Evolutionary conservation across 53 echinoderm and acorn worm genomes (phyloP).

Genomic region (Arbacia lixula): DNA sequence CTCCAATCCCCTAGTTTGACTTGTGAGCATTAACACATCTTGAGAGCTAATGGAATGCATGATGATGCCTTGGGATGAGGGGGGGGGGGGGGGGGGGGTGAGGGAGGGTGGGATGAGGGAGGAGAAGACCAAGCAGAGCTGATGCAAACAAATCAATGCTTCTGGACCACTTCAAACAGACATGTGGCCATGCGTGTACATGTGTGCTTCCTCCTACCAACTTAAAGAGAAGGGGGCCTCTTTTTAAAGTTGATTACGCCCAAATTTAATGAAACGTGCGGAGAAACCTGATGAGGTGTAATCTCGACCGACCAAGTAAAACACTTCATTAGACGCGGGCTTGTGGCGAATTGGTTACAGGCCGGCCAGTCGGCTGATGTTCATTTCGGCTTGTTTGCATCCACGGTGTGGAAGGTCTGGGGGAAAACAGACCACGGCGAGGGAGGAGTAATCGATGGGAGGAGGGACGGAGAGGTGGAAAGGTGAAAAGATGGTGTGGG

Average conservation of each 20-base stretch:
- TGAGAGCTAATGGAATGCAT: no score
- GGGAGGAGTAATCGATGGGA: conserved; percentile 29
- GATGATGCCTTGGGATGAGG: not conserved
- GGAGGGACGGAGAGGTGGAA: conserved; percentile 26
- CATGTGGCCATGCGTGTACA: no score
- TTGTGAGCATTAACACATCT: no score
- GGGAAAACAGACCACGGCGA: conserved; percentile 17
- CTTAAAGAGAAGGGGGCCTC: no score
- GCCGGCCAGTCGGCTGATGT: conserved; percentile 7
- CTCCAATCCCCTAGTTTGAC: no score
- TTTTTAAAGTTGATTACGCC: conserved; percentile 52
- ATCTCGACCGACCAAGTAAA: conserved; percentile 43
- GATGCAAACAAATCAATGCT: conserved; percentile 31
- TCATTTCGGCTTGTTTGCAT: not conserved
- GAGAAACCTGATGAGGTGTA: conserved; percentile 45
- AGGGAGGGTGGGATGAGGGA: not conserved
- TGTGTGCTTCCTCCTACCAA: no score
- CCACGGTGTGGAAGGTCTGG: not conserved
- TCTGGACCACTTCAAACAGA: no score
- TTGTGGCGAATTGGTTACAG: conserved; percentile 34
- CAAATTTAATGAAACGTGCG: conserved; percentile 50
- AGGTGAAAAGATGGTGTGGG: conserved; percentile 9
- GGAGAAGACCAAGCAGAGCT: not conserved
- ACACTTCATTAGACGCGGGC: conserved; percentile 44
- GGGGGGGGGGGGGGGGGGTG: conserved; percentile 5